These are phyloP conservation scores for Drosophila austrosaltans DNA, from an alignment of 2,888 invertebrate species.

Conservation along the genomic window DNA sequence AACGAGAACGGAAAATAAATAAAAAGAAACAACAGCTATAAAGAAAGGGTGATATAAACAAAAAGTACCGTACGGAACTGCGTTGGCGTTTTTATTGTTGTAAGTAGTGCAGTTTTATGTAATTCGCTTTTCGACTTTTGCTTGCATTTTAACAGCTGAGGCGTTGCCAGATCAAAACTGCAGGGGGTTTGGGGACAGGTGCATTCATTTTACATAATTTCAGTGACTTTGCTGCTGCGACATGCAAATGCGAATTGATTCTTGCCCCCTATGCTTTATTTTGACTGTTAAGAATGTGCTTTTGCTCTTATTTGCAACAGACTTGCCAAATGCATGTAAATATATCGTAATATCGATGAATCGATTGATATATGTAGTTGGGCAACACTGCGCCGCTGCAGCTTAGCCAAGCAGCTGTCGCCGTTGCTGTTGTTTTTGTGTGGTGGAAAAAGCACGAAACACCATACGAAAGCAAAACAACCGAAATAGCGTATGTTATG, in stretches of 20 bases:
- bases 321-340: conserved; percentile 24
- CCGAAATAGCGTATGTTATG: conserved; percentile 41
- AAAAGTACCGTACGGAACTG: conserved; percentile 15
- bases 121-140: conserved; percentile 54
- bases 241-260: conserved; percentile 9
- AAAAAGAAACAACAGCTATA: conserved; percentile 2
- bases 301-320: not conserved
- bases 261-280: conserved; percentile 29
- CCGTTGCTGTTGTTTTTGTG: conserved; percentile 41
- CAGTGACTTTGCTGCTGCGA: not conserved
- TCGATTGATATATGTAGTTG: conserved; percentile 33
- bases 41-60: conserved; percentile 28
- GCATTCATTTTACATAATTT: conserved; percentile 28
- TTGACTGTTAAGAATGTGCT: conserved; percentile 1
- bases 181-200: not conserved
- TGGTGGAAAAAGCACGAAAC: conserved; percentile 60
- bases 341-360: conserved; percentile 55
- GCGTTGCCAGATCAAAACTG: conserved; percentile 56
- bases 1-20: conserved; percentile 8
- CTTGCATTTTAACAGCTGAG: conserved; percentile 25
- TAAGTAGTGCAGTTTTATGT: conserved; percentile 68
- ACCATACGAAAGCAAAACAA: conserved; percentile 70
- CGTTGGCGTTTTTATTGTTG: conserved; percentile 54
- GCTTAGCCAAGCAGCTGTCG: conserved; percentile 49
- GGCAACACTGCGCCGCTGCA: conserved; percentile 57